A percentile compares a stretch with the other conserved stretches of the same genome.
Evolutionary conservation across 2,888 invertebrate species (phyloP).

Genomic region (Eubasilissa splendida): DNA sequence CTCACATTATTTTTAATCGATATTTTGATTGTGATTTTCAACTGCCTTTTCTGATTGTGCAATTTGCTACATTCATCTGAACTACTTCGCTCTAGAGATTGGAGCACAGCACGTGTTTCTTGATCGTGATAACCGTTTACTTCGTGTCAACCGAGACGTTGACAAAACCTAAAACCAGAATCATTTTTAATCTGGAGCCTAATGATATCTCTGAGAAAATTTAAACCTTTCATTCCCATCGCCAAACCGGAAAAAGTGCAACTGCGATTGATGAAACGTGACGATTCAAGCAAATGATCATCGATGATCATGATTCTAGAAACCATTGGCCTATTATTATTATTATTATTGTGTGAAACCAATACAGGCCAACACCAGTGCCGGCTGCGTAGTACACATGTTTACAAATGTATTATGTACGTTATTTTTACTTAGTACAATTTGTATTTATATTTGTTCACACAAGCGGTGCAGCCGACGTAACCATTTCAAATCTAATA

Average conservation of each 20-base stretch:
- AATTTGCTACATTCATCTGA: no score
- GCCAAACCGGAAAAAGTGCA: conserved; percentile 35
- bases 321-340: conserved; percentile 22
- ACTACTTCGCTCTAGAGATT: no score
- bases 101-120: background rate
- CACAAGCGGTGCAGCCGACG: no score
- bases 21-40: no score
- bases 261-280: conserved; percentile 32
- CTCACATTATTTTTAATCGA: no score
- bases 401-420: no score
- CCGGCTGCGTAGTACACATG: background rate
- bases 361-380: background rate
- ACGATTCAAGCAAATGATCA: conserved; percentile 44
- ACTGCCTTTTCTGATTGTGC: no score
- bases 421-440: no score
- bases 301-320: conserved; percentile 14
- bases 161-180: conserved; percentile 26
- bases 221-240: conserved; percentile 15
- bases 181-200: background rate
- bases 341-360: conserved; percentile 25
- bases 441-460: no score
- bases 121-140: background rate
- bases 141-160: background rate
- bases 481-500: no score
- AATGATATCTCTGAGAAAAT: conserved; percentile 31